These are phyloP conservation scores for Bathynomus jamesi DNA, from an alignment of 1,140 invertebrate genomes.

Conservation along the genomic window DNA sequence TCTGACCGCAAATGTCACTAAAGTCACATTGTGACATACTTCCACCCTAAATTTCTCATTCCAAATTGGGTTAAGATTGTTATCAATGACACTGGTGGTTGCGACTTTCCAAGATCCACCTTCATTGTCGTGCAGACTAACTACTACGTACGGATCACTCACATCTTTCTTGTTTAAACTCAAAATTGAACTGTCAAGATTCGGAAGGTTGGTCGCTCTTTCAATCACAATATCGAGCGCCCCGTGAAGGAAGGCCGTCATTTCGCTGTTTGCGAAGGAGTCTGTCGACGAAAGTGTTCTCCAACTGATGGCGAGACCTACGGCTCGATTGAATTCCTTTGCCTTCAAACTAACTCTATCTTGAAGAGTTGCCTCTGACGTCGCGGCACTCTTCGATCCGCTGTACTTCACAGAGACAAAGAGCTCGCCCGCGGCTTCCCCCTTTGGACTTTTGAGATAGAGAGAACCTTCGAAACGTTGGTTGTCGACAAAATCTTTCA, in stretches of 20 bases:
- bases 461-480: slow-evolving; percentile 15
- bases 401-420: slow-evolving; percentile 18
- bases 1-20: slow-evolving; percentile 31
- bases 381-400: background rate
- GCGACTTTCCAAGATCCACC: slow-evolving; percentile 33
- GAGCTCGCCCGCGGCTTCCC: slow-evolving; percentile 20
- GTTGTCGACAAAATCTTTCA: slow-evolving; percentile 18
- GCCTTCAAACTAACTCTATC: slow-evolving; percentile 24
- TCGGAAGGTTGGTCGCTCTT: slow-evolving; percentile 27
- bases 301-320: slow-evolving; percentile 17
- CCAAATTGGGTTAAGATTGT: slow-evolving; percentile 34
- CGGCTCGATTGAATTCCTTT: slow-evolving; percentile 14
- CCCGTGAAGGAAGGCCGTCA: slow-evolving; percentile 34
- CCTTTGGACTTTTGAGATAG: slow-evolving; percentile 20
- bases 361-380: slow-evolving; percentile 15
- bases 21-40: slow-evolving; percentile 31
- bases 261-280: slow-evolving; percentile 20
- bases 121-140: slow-evolving; percentile 25
- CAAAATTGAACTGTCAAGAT: slow-evolving; percentile 31
- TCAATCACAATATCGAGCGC: slow-evolving; percentile 19
- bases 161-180: slow-evolving; percentile 36
- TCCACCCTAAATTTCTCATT: slow-evolving; percentile 33
- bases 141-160: slow-evolving; percentile 31
- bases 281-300: slow-evolving; percentile 4
- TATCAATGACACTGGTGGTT: slow-evolving; percentile 33